Percentiles rank a stretch among this genome's conserved stretches.
These are phyloP conservation scores for Pseudobourletiella spinata DNA, from an alignment of 1,140 invertebrate genomes.

Conservation along the genomic window DNA sequence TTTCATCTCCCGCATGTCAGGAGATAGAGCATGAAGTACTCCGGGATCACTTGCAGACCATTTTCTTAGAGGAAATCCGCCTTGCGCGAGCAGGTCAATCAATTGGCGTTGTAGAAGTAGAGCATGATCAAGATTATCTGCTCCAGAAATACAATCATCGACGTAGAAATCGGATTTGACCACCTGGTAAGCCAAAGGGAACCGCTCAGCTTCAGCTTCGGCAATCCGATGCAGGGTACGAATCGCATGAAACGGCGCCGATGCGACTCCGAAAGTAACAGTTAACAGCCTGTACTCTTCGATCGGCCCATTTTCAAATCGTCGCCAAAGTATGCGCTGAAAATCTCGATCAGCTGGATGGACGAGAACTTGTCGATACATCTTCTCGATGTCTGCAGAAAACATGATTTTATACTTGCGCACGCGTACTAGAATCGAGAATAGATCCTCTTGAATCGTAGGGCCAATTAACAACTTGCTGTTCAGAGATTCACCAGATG, in stretches of 20 bases:
- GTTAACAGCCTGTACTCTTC: slow-evolving; percentile 35
- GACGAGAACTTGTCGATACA: slow-evolving; percentile 31
- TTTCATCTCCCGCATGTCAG: slow-evolving; percentile 6
- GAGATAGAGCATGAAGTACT: slow-evolving; percentile 15
- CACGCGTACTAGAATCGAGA: slow-evolving; percentile 25
- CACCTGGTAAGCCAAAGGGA: background rate
- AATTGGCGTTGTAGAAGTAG: slow-evolving; percentile 23
- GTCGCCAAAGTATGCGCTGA: slow-evolving; percentile 39
- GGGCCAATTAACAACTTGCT: slow-evolving; percentile 25
- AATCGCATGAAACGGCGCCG: slow-evolving; percentile 37
- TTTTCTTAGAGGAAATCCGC: slow-evolving; percentile 38
- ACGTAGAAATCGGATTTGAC: slow-evolving; percentile 1
- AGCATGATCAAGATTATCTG: background rate
- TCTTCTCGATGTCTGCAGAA: slow-evolving; percentile 37
- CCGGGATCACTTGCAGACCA: slow-evolving; percentile 37
- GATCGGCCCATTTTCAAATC: slow-evolving; percentile 11
- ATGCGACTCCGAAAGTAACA: slow-evolving; percentile 38
- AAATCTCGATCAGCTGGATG: slow-evolving; percentile 5
- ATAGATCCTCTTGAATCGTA: slow-evolving; percentile 34
- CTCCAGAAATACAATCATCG: slow-evolving; percentile 4
- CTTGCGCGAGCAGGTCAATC: slow-evolving; percentile 7
- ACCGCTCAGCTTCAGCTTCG: slow-evolving; percentile 18
- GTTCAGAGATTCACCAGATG: slow-evolving; percentile 25
- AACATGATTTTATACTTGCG: slow-evolving; percentile 23
- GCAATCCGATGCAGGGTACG: slow-evolving; percentile 35